Evolutionary conservation across 1,140 invertebrate genomes (phyloP), one percentile per base, ranked within the genome.

Genomic region (Danaus melanippus): DNA sequence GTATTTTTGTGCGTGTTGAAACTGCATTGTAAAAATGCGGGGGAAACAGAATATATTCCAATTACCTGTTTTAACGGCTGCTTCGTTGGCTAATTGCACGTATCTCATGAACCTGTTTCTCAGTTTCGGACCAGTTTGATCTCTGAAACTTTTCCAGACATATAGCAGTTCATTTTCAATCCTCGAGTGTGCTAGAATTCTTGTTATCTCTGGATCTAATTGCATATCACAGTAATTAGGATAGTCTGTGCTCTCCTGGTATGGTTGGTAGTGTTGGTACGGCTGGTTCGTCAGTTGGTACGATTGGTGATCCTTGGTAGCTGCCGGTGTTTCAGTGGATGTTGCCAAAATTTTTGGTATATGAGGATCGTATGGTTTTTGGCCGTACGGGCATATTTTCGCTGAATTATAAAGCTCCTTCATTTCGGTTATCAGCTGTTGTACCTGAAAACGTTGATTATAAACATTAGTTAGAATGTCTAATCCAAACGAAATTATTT

Each of bases 71-170:
- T 92, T 85, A 67, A 88, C 88, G 5, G 95, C 91, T 0, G 94
- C 95, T 76, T 94, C 90, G 78, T 97, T 97, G 0, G 92, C 91
- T 9, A 96, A 79, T 61, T 93, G 89, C 0, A 95, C 89, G 67
- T 94, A 96, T 88, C 93, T 89, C 75, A 92, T 89, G 64, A 93
- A 97, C 54, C 92, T 90, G 52, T 92, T 90, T 71, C 90, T 92
- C 65, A 96, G 87, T 32, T 92, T 91, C 10, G 91, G 92, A 2
- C 95, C 95, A 10, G 91, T 89, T 44, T 91, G 90, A 56, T 95
- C 92, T 49, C 94, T 88, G 91, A 95, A 97, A 53, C 91, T 90
- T 64, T 89, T 89, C 95, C 95, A 97, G 5, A 93, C 90, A 61
- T 94, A 90, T 4, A 91, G 67, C 40, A 95, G 78, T 69, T 95